A percentile compares a stretch with the other conserved stretches of the same genome.
Evolutionary conservation across 2,888 invertebrate species (phyloP).

Genomic region (Lottia scabra): DNA sequence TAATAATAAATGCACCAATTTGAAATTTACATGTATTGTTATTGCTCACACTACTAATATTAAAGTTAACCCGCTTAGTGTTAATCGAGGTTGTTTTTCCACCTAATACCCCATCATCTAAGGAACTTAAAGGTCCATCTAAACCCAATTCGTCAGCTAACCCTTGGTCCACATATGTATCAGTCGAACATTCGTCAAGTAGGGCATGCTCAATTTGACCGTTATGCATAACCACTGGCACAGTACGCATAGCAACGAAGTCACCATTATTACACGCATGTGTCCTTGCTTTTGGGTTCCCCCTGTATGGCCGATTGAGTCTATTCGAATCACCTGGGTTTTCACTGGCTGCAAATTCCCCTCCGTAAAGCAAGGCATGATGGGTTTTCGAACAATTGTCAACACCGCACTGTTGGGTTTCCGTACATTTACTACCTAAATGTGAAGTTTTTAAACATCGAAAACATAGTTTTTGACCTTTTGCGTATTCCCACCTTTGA

Average conservation of each 20-base stretch:
- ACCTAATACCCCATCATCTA: constrained; percentile 1
- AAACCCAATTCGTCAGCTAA: constrained; percentile 8
- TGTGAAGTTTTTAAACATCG: background rate
- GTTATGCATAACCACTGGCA: constrained; percentile 9
- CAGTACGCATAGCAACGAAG: constrained; percentile 5
- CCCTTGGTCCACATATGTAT: background rate
- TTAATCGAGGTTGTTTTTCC: background rate
- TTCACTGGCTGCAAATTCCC: background rate
- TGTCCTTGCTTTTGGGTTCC: no score
- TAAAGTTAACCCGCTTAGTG: background rate
- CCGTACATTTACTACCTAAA: background rate
- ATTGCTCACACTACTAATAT: background rate
- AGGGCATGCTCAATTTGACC: background rate
- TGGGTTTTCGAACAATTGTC: background rate
- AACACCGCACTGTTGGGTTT: background rate
- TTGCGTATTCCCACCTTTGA: background rate
- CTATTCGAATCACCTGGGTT: no score
- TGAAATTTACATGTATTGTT: background rate
- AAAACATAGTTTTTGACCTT: background rate
- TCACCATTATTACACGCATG: background rate
- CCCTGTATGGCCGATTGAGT: no score
- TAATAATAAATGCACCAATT: constrained; percentile 15
- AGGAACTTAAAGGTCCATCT: background rate
- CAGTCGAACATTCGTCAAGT: constrained; percentile 8
- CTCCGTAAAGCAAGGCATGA: background rate